phyloP scores from a whole-genome alignment of 2,888 invertebrate genomes.

The Phanerotoma sp. region DNA sequence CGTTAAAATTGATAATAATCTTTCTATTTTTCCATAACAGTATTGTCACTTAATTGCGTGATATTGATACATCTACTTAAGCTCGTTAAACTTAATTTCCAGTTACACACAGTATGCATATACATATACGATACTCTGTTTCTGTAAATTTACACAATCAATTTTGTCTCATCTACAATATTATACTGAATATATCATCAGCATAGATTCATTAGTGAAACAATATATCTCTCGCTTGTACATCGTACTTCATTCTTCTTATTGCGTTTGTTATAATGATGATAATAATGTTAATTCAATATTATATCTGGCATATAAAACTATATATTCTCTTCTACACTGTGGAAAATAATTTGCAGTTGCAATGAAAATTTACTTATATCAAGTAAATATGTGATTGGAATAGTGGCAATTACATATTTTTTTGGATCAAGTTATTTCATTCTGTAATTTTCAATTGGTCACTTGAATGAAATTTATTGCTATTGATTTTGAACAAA shows the following conservation, averaged over 20 bases:
- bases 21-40: not conserved
- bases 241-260: not conserved
- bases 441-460: too few relatives aligned
- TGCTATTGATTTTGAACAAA: too few relatives aligned
- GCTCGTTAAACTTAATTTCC: not conserved
- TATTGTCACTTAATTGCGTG: too few relatives aligned
- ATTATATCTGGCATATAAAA: not conserved
- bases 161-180: not conserved
- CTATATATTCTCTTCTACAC: not conserved
- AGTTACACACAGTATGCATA: not conserved
- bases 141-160: not conserved
- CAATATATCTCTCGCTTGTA: not conserved
- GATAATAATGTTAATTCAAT: conserved; percentile 2
- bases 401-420: too few relatives aligned
- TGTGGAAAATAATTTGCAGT: not conserved
- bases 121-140: not conserved
- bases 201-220: not conserved
- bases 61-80: not conserved
- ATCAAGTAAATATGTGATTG: too few relatives aligned
- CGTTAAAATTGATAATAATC: not conserved
- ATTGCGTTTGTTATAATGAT: too few relatives aligned
- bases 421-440: too few relatives aligned
- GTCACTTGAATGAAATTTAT: too few relatives aligned
- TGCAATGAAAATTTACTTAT: too few relatives aligned
- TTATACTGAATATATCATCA: not conserved